Conservation (phyloP, 1,140 invertebrate species). For the Drosophila sucinea region DNA sequence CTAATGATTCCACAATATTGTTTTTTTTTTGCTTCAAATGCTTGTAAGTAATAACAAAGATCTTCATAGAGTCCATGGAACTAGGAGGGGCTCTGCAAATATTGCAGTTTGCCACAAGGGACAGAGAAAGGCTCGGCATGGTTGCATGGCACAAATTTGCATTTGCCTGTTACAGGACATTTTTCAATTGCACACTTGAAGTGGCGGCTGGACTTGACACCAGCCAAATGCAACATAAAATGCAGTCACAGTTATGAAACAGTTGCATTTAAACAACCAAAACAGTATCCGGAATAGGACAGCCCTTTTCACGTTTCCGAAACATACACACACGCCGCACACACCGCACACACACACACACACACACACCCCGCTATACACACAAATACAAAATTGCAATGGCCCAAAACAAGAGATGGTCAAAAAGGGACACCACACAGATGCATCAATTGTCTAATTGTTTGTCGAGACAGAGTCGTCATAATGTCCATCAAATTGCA, state of each 20-base stretch:
- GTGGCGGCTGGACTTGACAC: constrained; percentile 59
- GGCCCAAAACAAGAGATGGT: constrained; percentile 27
- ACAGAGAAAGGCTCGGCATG: not conserved
- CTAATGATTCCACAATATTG: no score
- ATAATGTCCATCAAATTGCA: constrained; percentile 72
- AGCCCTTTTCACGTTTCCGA: constrained; percentile 63
- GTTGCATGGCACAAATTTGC: constrained; percentile 34
- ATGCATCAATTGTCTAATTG: constrained; percentile 80
- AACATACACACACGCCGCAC: constrained; percentile 19
- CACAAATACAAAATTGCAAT: constrained; percentile 43
- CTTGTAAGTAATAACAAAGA: not conserved
- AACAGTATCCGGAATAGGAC: constrained; percentile 34
- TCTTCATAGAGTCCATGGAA: not conserved
- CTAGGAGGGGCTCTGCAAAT: not conserved
- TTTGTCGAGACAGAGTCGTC: constrained; percentile 76
- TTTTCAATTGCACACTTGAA: constrained; percentile 65
- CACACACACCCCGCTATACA: constrained; percentile 32
- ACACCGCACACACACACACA: no score
- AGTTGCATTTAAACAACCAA: constrained; percentile 23
- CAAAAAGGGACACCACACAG: constrained; percentile 49
- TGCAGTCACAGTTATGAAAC: constrained; percentile 47
- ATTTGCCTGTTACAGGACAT: constrained; percentile 44
- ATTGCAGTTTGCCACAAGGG: not conserved
- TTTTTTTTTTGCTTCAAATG: no score
- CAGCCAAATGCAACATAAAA: constrained; percentile 62